Evolutionary conservation across 2,113 vertebrate genomes (phyloP).

Genomic region (Onychorhynchus coronatus): DNA sequence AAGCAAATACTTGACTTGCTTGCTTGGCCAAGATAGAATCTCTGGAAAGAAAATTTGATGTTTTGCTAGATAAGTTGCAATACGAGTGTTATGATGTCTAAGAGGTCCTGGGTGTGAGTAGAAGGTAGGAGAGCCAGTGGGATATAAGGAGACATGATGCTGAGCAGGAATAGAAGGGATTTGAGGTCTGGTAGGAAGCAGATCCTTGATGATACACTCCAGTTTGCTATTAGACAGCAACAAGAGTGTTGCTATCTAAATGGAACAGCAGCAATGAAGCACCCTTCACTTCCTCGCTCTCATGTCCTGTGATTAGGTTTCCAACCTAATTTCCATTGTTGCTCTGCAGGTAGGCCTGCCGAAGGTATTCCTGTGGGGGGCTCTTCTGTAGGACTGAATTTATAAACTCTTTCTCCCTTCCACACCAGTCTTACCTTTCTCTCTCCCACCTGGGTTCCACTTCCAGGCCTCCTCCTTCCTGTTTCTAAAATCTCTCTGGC

Average conservation of each 20-base stretch:
- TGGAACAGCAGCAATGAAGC: background rate
- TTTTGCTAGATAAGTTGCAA: background rate
- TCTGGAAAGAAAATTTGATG: background rate
- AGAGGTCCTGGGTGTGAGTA: background rate
- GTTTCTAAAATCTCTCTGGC: background rate
- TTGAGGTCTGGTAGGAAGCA: background rate
- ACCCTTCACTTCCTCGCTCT: background rate
- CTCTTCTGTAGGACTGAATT: background rate
- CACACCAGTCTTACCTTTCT: background rate
- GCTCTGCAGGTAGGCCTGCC: background rate
- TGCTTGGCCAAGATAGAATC: background rate
- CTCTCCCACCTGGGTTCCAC: background rate
- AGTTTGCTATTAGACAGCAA: too few species aligned
- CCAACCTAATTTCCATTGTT: background rate
- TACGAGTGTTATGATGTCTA: background rate
- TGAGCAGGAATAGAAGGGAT: background rate
- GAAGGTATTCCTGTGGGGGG: background rate
- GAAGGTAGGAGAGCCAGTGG: background rate
- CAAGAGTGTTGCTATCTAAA: background rate
- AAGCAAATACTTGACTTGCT: background rate
- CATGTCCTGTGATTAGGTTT: background rate
- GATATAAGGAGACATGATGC: background rate
- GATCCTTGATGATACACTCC: background rate
- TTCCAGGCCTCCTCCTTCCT: background rate
- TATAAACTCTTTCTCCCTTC: background rate